Evolutionary conservation across 2,888 invertebrate species (phyloP).

Genomic region (Hirtodrosophila confusa): DNA sequence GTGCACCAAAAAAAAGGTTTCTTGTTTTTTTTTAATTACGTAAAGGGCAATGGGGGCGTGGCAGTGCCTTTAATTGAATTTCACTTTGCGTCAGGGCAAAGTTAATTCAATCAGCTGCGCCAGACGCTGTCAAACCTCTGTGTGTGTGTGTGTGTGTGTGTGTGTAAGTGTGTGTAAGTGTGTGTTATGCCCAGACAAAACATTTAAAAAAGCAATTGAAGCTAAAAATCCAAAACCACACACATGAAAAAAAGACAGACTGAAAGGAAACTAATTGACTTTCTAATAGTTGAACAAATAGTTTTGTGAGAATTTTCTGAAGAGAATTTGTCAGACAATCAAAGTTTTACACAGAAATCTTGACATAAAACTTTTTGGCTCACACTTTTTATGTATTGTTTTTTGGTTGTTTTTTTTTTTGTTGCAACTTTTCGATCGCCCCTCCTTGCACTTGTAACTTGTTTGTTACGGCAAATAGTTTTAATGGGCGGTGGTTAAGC

Average conservation of each 20-base stretch:
- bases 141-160: constrained; percentile 1
- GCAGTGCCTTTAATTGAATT: constrained; percentile 18
- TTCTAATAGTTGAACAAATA: constrained; percentile 72
- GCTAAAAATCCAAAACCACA: background rate
- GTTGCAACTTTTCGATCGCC: background rate
- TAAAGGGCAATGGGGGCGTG: constrained; percentile 4
- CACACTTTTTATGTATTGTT: constrained; percentile 6
- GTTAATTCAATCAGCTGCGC: constrained; percentile 3
- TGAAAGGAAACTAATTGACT: constrained; percentile 65
- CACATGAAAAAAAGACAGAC: background rate
- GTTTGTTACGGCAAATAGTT: constrained; percentile 73
- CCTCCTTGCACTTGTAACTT: constrained; percentile 14
- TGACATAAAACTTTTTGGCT: constrained; percentile 26
- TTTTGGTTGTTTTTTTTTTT: constrained; percentile 18
- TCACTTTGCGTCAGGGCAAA: constrained; percentile 6
- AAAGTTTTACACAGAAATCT: constrained; percentile 65
- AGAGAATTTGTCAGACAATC: constrained; percentile 54
- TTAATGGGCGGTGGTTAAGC: constrained; percentile 68
- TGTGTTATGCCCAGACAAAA: constrained; percentile 22
- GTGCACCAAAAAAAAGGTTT: no score
- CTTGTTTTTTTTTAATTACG: no score
- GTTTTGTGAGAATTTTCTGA: constrained; percentile 49
- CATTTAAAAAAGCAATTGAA: constrained; percentile 19
- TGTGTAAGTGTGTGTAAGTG: constrained; percentile 1
- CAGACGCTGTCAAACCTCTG: constrained; percentile 38